A percentile compares a stretch with the other conserved stretches of the same genome.
These are phyloP conservation scores for Nasonia longicornis DNA, from an alignment of 1,140 invertebrate genomes.

Conservation along the genomic window DNA sequence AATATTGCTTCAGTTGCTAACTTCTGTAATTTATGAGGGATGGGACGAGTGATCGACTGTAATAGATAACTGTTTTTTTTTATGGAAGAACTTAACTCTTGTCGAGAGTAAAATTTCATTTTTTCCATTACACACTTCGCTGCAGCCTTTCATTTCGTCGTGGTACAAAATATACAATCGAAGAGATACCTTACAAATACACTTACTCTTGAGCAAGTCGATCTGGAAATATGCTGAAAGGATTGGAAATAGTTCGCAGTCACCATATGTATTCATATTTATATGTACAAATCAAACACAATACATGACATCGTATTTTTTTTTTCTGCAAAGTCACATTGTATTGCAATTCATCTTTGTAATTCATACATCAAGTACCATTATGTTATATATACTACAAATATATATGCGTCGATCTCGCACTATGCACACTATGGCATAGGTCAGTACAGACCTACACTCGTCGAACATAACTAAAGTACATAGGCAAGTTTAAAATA, in stretches of 20 bases:
- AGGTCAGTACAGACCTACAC: neutral
- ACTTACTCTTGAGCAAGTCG: conserved; percentile 1
- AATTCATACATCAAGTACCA: conserved; percentile 36
- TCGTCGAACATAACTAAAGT: neutral
- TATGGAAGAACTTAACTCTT: too few relatives aligned
- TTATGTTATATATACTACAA: conserved; percentile 54
- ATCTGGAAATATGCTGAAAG: conserved; percentile 19
- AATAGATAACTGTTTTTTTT: too few relatives aligned
- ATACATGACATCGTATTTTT: neutral
- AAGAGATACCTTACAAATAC: neutral
- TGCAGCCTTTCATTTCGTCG: neutral
- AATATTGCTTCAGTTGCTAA: neutral
- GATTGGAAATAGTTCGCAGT: conserved; percentile 27
- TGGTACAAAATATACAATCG: neutral
- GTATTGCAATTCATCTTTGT: conserved; percentile 27
- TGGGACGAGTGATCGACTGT: too few relatives aligned
- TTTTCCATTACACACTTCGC: too few relatives aligned
- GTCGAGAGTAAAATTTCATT: too few relatives aligned
- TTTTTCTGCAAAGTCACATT: conserved; percentile 22
- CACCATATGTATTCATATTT: conserved; percentile 17
- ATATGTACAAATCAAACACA: conserved; percentile 28
- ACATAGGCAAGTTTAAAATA: conserved; percentile 24
- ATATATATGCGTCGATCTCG: conserved; percentile 47
- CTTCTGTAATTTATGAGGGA: neutral
- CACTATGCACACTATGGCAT: conserved; percentile 41